phyloP scores from a whole-genome alignment of 2,888 invertebrate species.

The Synanthedon formicaeformis region DNA sequence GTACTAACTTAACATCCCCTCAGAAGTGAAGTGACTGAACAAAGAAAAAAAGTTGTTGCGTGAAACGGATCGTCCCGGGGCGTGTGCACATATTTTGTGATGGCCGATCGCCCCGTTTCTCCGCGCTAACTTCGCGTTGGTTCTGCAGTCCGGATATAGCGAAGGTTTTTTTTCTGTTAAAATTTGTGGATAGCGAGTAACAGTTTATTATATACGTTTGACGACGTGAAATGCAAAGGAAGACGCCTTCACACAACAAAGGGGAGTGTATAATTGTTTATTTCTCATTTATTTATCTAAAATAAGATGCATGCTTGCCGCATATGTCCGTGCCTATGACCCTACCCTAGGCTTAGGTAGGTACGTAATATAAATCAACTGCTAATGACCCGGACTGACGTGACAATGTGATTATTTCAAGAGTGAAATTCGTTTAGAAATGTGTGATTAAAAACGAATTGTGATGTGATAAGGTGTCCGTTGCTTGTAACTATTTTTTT shows the following conservation, averaged over 20 bases:
- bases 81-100: slow-evolving; percentile 30
- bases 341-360: slow-evolving; percentile 26
- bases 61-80: slow-evolving; percentile 23
- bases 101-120: slow-evolving; percentile 48
- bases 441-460: not conserved
- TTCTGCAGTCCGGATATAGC: slow-evolving; percentile 37
- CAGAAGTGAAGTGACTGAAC: too few species aligned
- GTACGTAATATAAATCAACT: slow-evolving; percentile 21
- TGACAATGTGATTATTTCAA: slow-evolving; percentile 28
- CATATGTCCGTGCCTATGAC: slow-evolving; percentile 35
- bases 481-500: not conserved
- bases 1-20: too few species aligned
- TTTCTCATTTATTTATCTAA: slow-evolving; percentile 13
- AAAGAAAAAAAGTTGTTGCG: not conserved
- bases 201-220: slow-evolving; percentile 29
- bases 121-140: slow-evolving; percentile 50
- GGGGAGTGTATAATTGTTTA: slow-evolving; percentile 47
- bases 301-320: slow-evolving; percentile 34
- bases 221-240: slow-evolving; percentile 67
- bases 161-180: not conserved
- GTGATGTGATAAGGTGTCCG: not conserved
- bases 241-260: slow-evolving; percentile 61
- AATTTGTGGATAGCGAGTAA: slow-evolving; percentile 30
- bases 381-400: slow-evolving; percentile 34
- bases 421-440: not conserved